Evolutionary conservation across 2,888 invertebrate species (phyloP).

Genomic region (Corbicula japonica): DNA sequence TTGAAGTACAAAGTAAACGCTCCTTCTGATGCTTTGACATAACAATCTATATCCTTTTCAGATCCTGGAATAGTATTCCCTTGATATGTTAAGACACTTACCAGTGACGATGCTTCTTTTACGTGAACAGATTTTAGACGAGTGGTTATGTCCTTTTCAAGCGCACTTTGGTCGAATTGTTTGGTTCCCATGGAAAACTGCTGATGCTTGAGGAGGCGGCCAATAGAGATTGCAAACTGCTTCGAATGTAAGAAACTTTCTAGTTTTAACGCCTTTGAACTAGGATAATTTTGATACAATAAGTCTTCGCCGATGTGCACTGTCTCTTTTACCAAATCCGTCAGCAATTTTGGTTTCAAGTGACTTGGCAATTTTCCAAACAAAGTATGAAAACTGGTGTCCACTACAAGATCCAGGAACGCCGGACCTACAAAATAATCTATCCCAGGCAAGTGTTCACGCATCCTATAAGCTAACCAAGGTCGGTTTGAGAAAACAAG

Average conservation of each 20-base stretch:
- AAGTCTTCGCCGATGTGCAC: too few relatives aligned
- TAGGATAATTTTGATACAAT: not conserved
- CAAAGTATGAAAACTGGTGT: not conserved
- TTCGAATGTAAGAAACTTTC: slow-evolving; percentile 19
- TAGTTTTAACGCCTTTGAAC: not conserved
- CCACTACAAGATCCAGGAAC: not conserved
- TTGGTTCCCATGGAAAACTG: not conserved
- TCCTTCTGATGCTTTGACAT: not conserved
- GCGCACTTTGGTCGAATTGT: not conserved
- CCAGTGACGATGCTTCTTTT: not conserved
- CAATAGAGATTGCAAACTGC: not conserved
- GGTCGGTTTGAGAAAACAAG: slow-evolving; percentile 10
- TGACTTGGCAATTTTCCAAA: slow-evolving; percentile 5
- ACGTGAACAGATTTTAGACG: not conserved
- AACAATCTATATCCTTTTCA: not conserved
- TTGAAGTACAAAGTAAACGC: slow-evolving; percentile 21
- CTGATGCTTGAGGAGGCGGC: slow-evolving; percentile 16
- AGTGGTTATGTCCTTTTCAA: not conserved
- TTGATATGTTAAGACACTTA: slow-evolving; percentile 14
- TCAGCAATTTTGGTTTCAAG: slow-evolving; percentile 2
- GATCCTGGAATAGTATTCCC: slow-evolving; percentile 5
- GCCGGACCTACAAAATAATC: not conserved
- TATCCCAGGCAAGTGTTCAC: not conserved
- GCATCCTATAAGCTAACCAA: not conserved
- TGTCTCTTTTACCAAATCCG: slow-evolving; percentile 17